These are phyloP conservation scores for Ormyrus rosae DNA, from an alignment of 2,888 invertebrate genomes.

Conservation along the genomic window DNA sequence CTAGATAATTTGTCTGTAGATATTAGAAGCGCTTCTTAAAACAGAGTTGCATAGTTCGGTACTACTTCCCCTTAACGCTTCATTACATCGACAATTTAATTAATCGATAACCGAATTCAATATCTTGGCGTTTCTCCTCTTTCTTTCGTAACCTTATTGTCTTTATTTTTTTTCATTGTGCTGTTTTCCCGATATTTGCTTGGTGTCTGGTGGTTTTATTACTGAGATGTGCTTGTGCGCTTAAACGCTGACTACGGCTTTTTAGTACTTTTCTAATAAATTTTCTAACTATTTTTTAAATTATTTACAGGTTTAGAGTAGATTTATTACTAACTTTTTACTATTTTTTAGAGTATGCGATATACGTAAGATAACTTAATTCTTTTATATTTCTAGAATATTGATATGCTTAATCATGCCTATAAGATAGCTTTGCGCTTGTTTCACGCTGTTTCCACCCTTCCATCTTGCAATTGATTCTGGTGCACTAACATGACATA, in stretches of 20 bases:
- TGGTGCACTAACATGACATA: constrained; percentile 12
- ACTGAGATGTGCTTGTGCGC: neutral
- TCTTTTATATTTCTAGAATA: no score
- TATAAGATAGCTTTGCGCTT: no score
- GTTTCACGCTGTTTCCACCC: no score
- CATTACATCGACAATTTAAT: constrained; percentile 14
- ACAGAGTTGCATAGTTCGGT: constrained; percentile 3
- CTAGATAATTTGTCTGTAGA: neutral
- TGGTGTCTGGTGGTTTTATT: neutral
- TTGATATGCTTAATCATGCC: no score
- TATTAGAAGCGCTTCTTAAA: constrained; percentile 5
- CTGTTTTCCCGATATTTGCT: neutral
- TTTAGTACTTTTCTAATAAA: no score
- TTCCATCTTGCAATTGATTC: no score
- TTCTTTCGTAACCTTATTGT: constrained; percentile 25
- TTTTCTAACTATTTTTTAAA: no score
- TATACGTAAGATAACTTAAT: no score
- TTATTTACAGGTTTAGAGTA: no score
- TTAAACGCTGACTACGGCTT: neutral
- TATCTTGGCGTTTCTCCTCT: constrained; percentile 54
- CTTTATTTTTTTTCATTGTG: neutral
- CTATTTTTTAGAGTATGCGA: no score
- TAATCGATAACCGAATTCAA: constrained; percentile 27
- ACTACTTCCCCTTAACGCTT: constrained; percentile 38
- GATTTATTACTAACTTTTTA: no score